These are phyloP conservation scores for Thyatira batis DNA, from an alignment of 2,888 invertebrate species.

Conservation along the genomic window DNA sequence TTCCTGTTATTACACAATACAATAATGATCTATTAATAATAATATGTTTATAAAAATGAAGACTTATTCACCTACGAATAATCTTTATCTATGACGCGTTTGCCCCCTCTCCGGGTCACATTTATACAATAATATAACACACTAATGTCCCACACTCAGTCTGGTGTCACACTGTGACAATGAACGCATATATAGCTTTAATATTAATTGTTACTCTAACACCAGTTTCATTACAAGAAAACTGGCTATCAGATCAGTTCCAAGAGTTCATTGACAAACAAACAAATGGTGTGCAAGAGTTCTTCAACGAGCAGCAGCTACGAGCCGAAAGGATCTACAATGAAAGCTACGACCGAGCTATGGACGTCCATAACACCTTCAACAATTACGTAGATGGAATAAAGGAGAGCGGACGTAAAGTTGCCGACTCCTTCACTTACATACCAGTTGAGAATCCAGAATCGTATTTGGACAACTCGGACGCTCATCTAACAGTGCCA, in stretches of 20 bases:
- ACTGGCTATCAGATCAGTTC: conserved; percentile 30
- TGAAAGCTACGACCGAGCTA: conserved; percentile 25
- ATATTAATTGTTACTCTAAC: conserved; percentile 16
- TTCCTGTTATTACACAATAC: neutral
- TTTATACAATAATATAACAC: conserved; percentile 32
- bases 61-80: neutral
- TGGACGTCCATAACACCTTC: neutral
- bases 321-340: conserved; percentile 33
- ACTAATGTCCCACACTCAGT: conserved; percentile 30
- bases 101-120: conserved; percentile 44
- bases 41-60: neutral
- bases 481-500: conserved; percentile 59
- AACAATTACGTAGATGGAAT: conserved; percentile 54
- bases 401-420: conserved; percentile 46
- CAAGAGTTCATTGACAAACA: conserved; percentile 32
- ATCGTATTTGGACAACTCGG: conserved; percentile 54
- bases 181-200: conserved; percentile 29
- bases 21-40: neutral
- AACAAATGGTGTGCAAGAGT: conserved; percentile 42
- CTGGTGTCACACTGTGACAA: conserved; percentile 24
- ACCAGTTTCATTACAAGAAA: conserved; percentile 17
- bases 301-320: conserved; percentile 40
- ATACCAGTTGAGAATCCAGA: conserved; percentile 37
- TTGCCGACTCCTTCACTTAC: conserved; percentile 51
- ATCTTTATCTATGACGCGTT: conserved; percentile 39